Evolutionary conservation across 2,888 invertebrate genomes (phyloP), one percentile per base, ranked within the genome.

Genomic region (Piscicola geometra): DNA sequence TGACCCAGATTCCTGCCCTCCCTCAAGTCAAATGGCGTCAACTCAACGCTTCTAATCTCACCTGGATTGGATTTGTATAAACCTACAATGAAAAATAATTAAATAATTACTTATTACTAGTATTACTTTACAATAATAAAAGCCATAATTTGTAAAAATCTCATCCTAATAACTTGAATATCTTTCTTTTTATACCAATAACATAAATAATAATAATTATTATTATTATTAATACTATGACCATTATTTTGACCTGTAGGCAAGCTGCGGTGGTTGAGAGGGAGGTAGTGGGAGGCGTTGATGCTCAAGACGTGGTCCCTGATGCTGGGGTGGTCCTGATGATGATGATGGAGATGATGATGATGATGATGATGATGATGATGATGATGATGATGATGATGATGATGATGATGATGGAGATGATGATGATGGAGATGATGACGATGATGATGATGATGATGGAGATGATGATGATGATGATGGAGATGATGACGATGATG

Each of bases 21-120:
- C 79, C 91, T 88, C 69, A 95, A 88, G 86, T 95, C 93, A 82
- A 90, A 92, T 0, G 88, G 82, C 0, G 91, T 91, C 0, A 89
- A 90, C 0, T 88, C 89, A 0, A 94, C 93, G 0, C 88, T 85
- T 78, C 88, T 88, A 35, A 92, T 88, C 83, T 90, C 90, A 36
- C 91, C 91, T 90, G 83, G 25, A 21, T 25, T 5, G 60, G n/a
- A n/a, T n/a, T n/a, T n/a, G n/a, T n/a, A n/a, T 30, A 64, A 64
- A 28, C 3, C 32, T 30, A 15, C 30, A 32, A 15, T 68, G 30
- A 41, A 41, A 9, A 41, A 41, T 9, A 41, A 9, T 41, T 5
- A 41, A 41, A 41, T 41, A 41, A 41, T 41, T 41, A 15, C 5
- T 41, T 41, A 41, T 41, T 41, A 41, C 15, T 41, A 41, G 5